Conservation (phyloP, 2,113 vertebrate genomes). For the Bubo scandiacus region DNA sequence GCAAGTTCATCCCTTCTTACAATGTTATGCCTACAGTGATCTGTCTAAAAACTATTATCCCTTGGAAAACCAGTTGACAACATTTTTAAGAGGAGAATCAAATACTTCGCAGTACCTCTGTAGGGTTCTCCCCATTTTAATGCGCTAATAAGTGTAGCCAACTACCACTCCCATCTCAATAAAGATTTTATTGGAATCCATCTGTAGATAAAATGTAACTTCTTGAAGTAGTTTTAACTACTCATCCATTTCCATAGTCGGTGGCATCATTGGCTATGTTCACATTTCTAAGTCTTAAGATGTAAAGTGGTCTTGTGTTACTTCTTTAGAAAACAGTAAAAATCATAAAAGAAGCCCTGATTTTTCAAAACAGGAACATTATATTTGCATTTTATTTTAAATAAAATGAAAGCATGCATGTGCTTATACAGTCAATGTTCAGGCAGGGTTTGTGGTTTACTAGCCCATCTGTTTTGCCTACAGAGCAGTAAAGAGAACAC, state of each 20-base stretch:
- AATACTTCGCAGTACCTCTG: background rate
- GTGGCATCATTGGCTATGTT: background rate
- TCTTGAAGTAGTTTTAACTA: background rate
- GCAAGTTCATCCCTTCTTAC: background rate
- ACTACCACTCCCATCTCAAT: background rate
- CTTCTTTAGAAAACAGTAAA: background rate
- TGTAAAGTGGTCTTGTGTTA: background rate
- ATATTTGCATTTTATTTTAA: background rate
- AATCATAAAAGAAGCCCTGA: background rate
- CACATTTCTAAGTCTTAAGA: background rate
- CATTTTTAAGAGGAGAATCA: background rate
- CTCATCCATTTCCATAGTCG: background rate
- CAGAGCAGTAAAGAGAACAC: background rate
- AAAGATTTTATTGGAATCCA: background rate
- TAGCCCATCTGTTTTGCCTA: background rate
- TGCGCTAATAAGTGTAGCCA: background rate
- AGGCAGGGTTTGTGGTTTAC: background rate
- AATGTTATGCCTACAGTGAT: rapidly evolving
- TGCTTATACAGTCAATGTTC: background rate
- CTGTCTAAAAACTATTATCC: background rate
- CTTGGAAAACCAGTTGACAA: background rate
- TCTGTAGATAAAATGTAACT: background rate
- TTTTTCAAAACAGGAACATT: background rate
- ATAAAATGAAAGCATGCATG: background rate
- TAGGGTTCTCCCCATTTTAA: background rate